phyloP scores from a whole-genome alignment of 1,140 invertebrate species.

The Hylaeus volcanicus region DNA sequence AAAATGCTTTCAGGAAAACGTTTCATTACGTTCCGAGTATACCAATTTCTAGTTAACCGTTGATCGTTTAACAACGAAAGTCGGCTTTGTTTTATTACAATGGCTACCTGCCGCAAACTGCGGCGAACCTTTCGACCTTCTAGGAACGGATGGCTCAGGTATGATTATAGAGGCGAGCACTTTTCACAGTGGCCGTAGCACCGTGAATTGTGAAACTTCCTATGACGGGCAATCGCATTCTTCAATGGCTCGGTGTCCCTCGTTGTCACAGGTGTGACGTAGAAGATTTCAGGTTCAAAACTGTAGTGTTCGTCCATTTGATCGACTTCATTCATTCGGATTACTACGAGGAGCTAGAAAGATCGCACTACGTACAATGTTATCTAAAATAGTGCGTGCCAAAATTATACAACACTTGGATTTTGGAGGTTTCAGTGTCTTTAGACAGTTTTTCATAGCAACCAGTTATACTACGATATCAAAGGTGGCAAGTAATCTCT shows the following conservation, averaged over 20 bases:
- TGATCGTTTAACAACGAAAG: neutral
- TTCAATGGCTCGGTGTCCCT: neutral
- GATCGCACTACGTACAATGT: no score
- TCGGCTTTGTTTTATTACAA: conserved; percentile 2
- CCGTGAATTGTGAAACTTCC: neutral
- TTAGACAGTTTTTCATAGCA: no score
- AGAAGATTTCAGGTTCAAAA: no score
- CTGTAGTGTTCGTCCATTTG: no score
- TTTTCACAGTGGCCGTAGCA: neutral
- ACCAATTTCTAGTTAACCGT: neutral
- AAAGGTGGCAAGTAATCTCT: no score
- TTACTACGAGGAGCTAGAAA: no score
- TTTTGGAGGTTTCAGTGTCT: no score
- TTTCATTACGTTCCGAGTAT: neutral
- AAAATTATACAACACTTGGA: no score
- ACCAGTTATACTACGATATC: no score
- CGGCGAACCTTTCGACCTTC: neutral
- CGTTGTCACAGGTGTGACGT: neutral
- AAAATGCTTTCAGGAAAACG: neutral
- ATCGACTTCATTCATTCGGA: no score
- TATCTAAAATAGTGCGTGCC: no score
- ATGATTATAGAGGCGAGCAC: neutral
- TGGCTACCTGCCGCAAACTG: neutral
- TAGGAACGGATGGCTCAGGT: neutral
- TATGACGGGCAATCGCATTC: neutral